phyloP scores from a whole-genome alignment of 2,797 vertebrate genomes.

The Eulemur mongoz region DNA sequence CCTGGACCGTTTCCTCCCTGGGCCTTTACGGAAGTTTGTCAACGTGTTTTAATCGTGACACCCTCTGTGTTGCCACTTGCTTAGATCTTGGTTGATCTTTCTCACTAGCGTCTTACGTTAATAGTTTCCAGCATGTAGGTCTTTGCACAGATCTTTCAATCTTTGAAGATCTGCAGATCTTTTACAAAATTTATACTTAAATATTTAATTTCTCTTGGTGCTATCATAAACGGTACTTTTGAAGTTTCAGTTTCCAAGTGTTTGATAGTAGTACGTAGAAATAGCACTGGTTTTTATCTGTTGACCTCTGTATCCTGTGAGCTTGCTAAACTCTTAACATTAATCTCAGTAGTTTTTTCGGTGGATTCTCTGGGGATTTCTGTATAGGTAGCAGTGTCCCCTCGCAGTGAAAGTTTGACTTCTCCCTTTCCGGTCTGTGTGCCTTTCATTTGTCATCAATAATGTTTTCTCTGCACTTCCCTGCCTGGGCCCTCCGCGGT shows the following conservation, averaged over 20 bases:
- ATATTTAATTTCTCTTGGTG: neutral
- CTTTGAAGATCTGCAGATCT: neutral
- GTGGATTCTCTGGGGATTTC: neutral
- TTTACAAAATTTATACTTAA: no score
- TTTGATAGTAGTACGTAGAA: neutral
- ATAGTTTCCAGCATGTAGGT: neutral
- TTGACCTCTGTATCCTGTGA: neutral
- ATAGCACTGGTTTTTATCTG: no score
- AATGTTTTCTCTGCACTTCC: accelerated
- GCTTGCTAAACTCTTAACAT: neutral
- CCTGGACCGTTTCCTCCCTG: accelerated
- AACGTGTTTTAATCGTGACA: accelerated
- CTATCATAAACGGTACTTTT: neutral
- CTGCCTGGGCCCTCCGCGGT: neutral
- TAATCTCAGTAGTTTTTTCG: neutral
- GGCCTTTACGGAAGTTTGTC: no score
- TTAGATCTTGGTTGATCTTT: no score
- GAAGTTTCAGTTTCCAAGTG: neutral
- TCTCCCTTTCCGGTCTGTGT: neutral
- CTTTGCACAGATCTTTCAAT: neutral
- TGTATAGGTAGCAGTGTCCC: accelerated
- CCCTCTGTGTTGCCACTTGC: accelerated
- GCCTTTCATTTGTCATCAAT: accelerated
- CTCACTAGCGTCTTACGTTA: neutral
- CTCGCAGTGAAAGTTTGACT: accelerated